A percentile compares a stretch with the other conserved stretches of the same genome.
Evolutionary conservation across 2,797 vertebrate genomes (phyloP).

Genomic region (Pogonophryne albipinna): DNA sequence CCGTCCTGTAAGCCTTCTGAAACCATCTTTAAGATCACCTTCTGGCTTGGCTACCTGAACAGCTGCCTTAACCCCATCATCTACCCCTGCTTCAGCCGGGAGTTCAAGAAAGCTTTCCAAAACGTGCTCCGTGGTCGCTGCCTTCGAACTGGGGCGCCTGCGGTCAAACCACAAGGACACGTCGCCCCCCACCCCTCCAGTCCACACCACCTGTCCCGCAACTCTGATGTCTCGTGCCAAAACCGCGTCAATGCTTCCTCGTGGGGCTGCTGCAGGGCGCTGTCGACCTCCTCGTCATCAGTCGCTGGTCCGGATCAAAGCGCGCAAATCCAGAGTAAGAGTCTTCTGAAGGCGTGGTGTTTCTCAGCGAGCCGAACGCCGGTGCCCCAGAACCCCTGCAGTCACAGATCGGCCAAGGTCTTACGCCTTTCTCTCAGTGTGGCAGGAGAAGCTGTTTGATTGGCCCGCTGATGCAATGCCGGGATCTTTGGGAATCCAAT

Average conservation of each 20-base stretch:
- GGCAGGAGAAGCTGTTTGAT: conserved; percentile 88
- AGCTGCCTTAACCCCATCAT: conserved; percentile 99
- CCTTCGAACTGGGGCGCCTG: conserved; percentile 76
- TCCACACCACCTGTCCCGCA: conserved; percentile 7
- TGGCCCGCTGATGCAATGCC: not conserved
- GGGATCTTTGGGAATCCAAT: not conserved
- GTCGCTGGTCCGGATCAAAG: conserved; percentile 24
- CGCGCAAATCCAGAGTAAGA: conserved; percentile 84
- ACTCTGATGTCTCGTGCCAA: conserved; percentile 54
- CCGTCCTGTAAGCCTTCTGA: conserved; percentile 93
- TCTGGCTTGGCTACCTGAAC: conserved; percentile 99
- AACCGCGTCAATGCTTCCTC: not conserved
- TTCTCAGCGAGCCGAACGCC: conserved; percentile 73
- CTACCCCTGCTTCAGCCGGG: conserved; percentile 95
- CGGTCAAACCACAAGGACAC: conserved; percentile 61
- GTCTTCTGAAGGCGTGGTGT: conserved; percentile 89
- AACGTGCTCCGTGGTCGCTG: conserved; percentile 90
- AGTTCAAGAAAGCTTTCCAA: conserved; percentile 96
- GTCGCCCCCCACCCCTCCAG: conserved; percentile 52
- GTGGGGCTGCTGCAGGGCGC: conserved; percentile 51
- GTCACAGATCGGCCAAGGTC: conserved; percentile 78
- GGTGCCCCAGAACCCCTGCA: conserved; percentile 27
- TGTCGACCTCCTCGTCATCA: conserved; percentile 47
- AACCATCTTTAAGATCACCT: conserved; percentile 95
- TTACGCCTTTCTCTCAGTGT: conserved; percentile 86